These are phyloP conservation scores for Falco naumanni DNA, from an alignment of 2,797 vertebrate species.

Conservation along the genomic window DNA sequence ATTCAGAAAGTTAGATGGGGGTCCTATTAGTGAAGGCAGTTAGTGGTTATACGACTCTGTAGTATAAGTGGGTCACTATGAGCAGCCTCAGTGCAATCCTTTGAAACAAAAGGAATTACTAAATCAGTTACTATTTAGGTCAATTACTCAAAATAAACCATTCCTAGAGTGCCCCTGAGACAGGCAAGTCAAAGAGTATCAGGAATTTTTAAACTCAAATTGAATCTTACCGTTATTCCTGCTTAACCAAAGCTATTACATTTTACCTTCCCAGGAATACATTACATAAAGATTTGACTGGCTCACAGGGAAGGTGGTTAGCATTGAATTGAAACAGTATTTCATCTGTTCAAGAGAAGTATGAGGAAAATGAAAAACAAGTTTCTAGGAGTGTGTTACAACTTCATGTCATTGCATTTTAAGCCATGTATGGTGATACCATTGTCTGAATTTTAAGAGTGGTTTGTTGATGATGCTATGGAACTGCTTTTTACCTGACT, in stretches of 20 bases:
- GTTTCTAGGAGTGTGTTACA: neutral
- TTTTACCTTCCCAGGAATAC: neutral
- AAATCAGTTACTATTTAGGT: conserved; percentile 29
- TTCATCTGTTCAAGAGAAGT: neutral
- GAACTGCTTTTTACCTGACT: neutral
- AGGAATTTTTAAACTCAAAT: neutral
- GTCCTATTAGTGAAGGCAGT: neutral
- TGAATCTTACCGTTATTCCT: neutral
- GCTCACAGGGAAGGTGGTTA: neutral
- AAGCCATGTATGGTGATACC: neutral
- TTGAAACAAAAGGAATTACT: conserved; percentile 47
- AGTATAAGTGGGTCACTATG: neutral
- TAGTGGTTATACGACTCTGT: neutral
- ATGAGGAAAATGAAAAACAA: neutral
- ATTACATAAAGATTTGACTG: neutral
- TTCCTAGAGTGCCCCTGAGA: neutral
- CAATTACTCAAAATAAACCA: conserved; percentile 26
- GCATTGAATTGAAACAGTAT: neutral
- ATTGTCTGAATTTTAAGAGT: neutral
- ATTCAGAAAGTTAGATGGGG: neutral
- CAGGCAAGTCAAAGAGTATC: neutral
- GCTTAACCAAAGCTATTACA: neutral
- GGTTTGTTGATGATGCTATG: neutral
- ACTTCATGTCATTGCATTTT: neutral
- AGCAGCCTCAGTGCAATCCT: conserved; percentile 10